Percentiles rank a stretch among this genome's conserved stretches.
Evolutionary conservation across 2,797 vertebrate species (phyloP).

Genomic region (Cryptoprocta ferox): DNA sequence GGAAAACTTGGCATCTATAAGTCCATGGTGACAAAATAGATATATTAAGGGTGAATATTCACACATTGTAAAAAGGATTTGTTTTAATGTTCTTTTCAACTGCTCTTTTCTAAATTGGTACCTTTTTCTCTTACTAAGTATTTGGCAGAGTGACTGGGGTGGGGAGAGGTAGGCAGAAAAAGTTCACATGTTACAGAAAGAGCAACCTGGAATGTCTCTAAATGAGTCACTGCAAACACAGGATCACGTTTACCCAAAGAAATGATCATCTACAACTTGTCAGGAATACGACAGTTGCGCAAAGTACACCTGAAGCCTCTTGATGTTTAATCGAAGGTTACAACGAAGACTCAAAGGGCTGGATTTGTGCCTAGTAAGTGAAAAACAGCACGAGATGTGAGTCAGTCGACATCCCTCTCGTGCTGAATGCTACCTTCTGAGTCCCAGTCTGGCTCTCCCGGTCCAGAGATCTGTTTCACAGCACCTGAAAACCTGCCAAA

Average conservation of each 20-base stretch:
- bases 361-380: constrained; percentile 22
- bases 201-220: not conserved
- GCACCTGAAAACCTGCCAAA: constrained; percentile 70
- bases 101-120: not conserved
- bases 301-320: constrained; percentile 7
- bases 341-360: not conserved
- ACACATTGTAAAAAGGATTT: not conserved
- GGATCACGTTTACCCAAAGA: not conserved
- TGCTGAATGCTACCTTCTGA: not conserved
- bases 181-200: not conserved
- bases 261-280: not conserved
- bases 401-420: not conserved
- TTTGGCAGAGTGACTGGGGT: not conserved
- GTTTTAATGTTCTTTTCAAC: not conserved
- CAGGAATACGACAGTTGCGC: not conserved
- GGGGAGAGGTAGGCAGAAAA: not conserved
- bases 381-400: not conserved
- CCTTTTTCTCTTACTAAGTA: constrained; percentile 17
- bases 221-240: not conserved
- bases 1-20: not conserved
- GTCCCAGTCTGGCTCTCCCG: not conserved
- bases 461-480: constrained; percentile 55
- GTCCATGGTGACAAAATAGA: not conserved
- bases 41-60: not conserved
- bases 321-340: constrained; percentile 18